phyloP scores from a whole-genome alignment of 2,888 invertebrate species.

The Pseudococcus longispinus region DNA sequence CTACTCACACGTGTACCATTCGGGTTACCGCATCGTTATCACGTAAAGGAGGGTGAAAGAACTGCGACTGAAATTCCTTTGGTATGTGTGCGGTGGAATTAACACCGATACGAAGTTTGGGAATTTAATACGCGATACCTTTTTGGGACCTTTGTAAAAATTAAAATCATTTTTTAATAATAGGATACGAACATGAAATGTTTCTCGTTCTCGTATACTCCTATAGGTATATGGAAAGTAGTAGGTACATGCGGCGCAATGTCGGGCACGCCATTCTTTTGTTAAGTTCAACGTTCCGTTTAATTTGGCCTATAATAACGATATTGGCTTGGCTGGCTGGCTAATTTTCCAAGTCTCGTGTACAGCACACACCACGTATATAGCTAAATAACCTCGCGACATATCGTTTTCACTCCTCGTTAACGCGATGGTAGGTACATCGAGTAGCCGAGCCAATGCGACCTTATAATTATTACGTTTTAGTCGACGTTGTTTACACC shows the following conservation, averaged over 20 bases:
- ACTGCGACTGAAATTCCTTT: not conserved
- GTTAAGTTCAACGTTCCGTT: conserved; percentile 23
- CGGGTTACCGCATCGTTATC: not conserved
- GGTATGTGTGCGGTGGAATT: not conserved
- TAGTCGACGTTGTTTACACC: not conserved
- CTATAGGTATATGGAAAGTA: no score
- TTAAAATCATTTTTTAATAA: conserved; percentile 6
- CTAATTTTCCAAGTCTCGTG: not conserved
- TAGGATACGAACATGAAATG: conserved; percentile 27
- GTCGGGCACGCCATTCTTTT: conserved; percentile 12
- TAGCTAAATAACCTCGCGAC: not conserved
- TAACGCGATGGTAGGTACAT: not conserved
- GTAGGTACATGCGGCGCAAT: not conserved
- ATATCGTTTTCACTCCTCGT: conserved; percentile 28
- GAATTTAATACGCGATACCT: not conserved
- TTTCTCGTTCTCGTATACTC: not conserved
- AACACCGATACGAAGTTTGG: not conserved
- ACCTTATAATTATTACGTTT: not conserved
- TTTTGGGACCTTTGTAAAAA: not conserved
- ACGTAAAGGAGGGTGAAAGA: not conserved
- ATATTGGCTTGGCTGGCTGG: not conserved
- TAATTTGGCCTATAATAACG: conserved; percentile 15
- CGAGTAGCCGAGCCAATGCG: not conserved
- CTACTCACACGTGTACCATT: not conserved
- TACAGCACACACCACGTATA: no score